phyloP scores from a whole-genome alignment of 2,113 vertebrate genomes.

The Pomatostomus ruficeps region DNA sequence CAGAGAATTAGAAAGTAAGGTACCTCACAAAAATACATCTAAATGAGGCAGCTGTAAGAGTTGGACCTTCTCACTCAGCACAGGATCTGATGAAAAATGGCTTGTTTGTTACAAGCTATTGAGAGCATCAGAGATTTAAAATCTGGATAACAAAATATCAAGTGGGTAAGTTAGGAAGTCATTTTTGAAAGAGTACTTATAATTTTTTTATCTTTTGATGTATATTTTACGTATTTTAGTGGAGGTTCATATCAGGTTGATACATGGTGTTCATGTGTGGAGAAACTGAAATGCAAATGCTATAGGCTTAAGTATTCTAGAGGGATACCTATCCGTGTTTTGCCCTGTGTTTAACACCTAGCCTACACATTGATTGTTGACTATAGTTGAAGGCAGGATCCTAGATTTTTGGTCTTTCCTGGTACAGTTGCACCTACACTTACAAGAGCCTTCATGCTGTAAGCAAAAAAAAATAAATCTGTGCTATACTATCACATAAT shows the following conservation, averaged over 20 bases:
- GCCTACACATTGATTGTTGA: background rate
- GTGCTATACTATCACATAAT: background rate
- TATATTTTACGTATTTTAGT: background rate
- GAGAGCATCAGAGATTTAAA: background rate
- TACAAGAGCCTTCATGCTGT: background rate
- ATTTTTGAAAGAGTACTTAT: background rate
- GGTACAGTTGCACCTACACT: background rate
- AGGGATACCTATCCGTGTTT: background rate
- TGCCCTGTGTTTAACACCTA: background rate
- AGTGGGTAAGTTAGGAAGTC: background rate
- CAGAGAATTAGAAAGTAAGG: background rate
- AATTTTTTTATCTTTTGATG: background rate
- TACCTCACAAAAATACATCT: background rate
- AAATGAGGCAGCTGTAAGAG: background rate
- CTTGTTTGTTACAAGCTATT: background rate
- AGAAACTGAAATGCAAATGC: background rate
- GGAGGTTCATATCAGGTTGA: background rate
- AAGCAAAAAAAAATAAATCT: too few species aligned
- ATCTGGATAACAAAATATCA: background rate
- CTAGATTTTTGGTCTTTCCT: background rate
- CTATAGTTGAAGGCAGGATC: background rate
- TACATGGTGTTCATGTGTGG: background rate
- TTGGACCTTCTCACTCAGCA: background rate
- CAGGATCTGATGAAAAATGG: background rate
- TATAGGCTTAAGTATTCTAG: background rate